Percentiles rank a stretch among this genome's conserved stretches.
Evolutionary conservation across 2,797 vertebrate species (phyloP).

Genomic region (Euthynnus affinis): DNA sequence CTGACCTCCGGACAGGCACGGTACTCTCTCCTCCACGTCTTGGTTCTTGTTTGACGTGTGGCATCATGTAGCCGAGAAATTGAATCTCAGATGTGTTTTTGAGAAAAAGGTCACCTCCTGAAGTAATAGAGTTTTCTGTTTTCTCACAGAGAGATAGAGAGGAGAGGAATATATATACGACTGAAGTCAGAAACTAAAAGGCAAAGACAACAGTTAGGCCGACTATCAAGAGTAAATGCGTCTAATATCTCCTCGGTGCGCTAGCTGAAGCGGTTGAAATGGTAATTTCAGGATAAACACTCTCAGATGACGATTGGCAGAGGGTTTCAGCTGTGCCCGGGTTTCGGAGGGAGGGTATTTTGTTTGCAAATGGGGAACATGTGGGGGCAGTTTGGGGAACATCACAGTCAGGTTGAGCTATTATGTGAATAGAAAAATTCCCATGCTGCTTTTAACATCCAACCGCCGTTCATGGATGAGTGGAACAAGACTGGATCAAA

Average conservation of each 20-base stretch:
- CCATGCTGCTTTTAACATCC: slow-evolving; percentile 36
- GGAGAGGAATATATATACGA: background rate
- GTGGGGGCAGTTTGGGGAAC: slow-evolving; percentile 69
- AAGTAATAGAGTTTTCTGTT: slow-evolving; percentile 21
- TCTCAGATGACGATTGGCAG: slow-evolving; percentile 66
- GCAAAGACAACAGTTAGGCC: slow-evolving; percentile 11
- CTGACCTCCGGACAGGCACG: slow-evolving; percentile 34
- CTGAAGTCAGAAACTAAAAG: background rate
- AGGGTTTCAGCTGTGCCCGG: slow-evolving; percentile 50
- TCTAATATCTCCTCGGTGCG: slow-evolving; percentile 28
- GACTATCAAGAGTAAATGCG: slow-evolving; percentile 1
- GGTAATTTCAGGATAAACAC: slow-evolving; percentile 65
- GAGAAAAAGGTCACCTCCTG: slow-evolving; percentile 63
- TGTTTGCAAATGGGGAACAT: slow-evolving; percentile 74
- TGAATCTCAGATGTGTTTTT: slow-evolving; percentile 43
- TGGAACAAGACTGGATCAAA: slow-evolving; percentile 25
- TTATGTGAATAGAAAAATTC: slow-evolving; percentile 42
- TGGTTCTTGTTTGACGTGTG: slow-evolving; percentile 24
- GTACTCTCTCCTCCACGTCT: slow-evolving; percentile 27
- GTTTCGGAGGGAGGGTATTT: slow-evolving; percentile 53
- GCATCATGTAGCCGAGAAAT: slow-evolving; percentile 35
- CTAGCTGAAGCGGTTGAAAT: slow-evolving; percentile 19
- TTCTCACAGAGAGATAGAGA: background rate
- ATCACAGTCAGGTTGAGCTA: slow-evolving; percentile 55
- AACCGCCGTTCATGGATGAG: slow-evolving; percentile 53